These are phyloP conservation scores for Prosopocoilus inquinatus DNA, from an alignment of 2,888 invertebrate genomes.

Conservation along the genomic window DNA sequence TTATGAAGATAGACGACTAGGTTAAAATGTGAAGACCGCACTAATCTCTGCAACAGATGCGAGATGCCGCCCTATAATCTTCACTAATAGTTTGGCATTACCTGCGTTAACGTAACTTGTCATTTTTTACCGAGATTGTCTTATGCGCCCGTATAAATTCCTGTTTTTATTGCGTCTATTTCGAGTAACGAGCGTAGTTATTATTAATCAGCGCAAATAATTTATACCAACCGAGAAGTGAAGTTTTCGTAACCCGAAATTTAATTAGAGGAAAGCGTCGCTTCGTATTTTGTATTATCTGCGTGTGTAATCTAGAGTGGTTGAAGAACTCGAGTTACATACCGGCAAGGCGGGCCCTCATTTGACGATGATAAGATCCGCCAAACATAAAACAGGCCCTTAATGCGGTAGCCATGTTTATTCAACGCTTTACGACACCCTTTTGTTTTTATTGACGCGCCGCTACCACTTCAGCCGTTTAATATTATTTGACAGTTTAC, in stretches of 20 bases:
- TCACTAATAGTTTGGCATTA: constrained; percentile 19
- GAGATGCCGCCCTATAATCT: constrained; percentile 15
- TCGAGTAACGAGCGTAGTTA: too few species aligned
- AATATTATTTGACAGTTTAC: constrained; percentile 22
- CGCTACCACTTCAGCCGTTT: constrained; percentile 20
- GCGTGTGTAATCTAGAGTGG: constrained; percentile 15
- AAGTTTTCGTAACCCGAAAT: neutral
- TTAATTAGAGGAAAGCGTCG: constrained; percentile 17
- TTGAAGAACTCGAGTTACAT: constrained; percentile 1
- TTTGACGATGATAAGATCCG: constrained; percentile 21
- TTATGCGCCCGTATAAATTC: too few species aligned
- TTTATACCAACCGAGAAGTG: too few species aligned
- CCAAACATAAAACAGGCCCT: constrained; percentile 43
- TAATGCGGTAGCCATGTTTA: constrained; percentile 46
- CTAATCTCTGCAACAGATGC: constrained; percentile 15
- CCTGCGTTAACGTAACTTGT: constrained; percentile 17
- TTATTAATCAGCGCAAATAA: too few species aligned
- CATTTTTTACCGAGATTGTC: constrained; percentile 9
- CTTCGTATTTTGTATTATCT: constrained; percentile 16
- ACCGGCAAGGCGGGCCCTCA: constrained; percentile 19
- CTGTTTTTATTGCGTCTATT: neutral
- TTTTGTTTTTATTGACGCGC: constrained; percentile 30
- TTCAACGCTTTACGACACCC: constrained; percentile 36
- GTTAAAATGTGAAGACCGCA: constrained; percentile 3
- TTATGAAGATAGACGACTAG: constrained; percentile 2